Base-by-base conservation (phyloP, 2,888 invertebrate species). In the Philereme transversata region DNA sequence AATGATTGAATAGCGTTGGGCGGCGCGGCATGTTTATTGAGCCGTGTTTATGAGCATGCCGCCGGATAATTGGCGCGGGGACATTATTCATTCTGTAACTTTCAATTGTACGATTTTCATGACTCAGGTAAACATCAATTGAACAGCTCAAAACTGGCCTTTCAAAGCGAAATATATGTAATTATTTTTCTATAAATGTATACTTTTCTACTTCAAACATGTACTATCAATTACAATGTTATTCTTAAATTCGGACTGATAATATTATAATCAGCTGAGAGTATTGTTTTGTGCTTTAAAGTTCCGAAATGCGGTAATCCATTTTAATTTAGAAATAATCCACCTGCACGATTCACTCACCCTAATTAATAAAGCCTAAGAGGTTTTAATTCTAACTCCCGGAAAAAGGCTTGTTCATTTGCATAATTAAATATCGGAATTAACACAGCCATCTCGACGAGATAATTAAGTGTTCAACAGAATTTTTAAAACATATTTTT, bases 371-470 rank as follows among this genome's bases (percentile, higher is more conserved):
- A 68, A 52, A 49, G 50, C 69, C 44, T 63, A 71, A 72, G 74
- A 75, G 74, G 72, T 73, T 78, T 72, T 71, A 65, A 65, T 74
- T 69, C 70, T 65, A 60, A 72, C 67, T 71, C 61, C 68, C 67
- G 68, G 68, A 73, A 81, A 83, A 86, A 83, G 79, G 78, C 72
- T 82, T 76, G 62, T 72, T 74, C 75, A 83, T 87, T 87, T 86
- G 79, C 83, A 84, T 87, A 85, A 87, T 87, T 84, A 85, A 88
- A 86, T 86, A 86, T 86, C 77, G 77, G 75, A 81, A 84, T 84
- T 79, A 82, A 82, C 78, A 79, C 75, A 61, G 66, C 73, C 78
- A 77, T 81, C 75, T 75, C 69, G 65, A 75, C 67, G 76, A 81
- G 81, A 81, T 87, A 85, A 86, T 86, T 80, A 83, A 86, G 70